Evolutionary conservation across 2,113 vertebrate genomes (phyloP).

Genomic region (Lepus americanus): DNA sequence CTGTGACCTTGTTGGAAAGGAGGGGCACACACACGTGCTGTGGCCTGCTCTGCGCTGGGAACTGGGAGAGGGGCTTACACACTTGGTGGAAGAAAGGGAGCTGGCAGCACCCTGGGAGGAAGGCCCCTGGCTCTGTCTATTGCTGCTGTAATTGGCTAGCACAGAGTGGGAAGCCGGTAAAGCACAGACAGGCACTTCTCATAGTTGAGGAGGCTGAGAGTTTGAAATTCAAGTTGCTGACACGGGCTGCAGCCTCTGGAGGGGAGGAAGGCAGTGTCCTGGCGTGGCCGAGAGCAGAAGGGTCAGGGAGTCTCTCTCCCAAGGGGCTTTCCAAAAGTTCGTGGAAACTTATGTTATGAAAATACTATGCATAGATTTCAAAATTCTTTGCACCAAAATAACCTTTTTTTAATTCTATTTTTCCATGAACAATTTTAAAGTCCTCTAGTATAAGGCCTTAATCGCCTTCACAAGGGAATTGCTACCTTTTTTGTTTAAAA

Average conservation of each 20-base stretch:
- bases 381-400: too few species aligned
- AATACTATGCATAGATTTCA: too few species aligned
- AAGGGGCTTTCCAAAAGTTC: too few species aligned
- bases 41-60: not conserved
- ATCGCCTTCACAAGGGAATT: not conserved
- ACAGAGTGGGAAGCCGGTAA: not conserved
- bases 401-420: too few species aligned
- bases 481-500: too few species aligned
- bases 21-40: not conserved
- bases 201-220: not conserved
- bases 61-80: not conserved
- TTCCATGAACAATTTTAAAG: too few species aligned
- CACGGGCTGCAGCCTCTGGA: not conserved
- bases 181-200: not conserved
- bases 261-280: not conserved
- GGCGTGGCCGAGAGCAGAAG: not conserved
- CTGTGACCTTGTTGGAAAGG: not conserved
- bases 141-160: not conserved
- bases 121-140: not conserved
- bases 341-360: too few species aligned
- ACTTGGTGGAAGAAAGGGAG: not conserved
- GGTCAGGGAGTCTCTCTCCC: not conserved
- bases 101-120: not conserved
- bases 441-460: too few species aligned
- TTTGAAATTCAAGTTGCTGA: not conserved